A percentile compares a stretch with the other conserved stretches of the same genome.
phyloP scores from a whole-genome alignment of 2,797 vertebrate species.

The Carapus acus region DNA sequence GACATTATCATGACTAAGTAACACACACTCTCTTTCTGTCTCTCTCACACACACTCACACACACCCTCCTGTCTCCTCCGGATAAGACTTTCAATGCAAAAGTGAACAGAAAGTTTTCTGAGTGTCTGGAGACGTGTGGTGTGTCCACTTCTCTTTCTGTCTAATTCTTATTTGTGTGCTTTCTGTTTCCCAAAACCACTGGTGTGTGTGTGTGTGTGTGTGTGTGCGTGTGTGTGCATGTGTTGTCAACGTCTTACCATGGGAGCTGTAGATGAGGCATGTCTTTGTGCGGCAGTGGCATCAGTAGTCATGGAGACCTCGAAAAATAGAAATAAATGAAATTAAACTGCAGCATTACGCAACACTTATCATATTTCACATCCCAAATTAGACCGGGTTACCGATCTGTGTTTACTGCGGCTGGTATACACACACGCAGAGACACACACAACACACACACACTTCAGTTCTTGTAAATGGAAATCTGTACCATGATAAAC shows the following conservation, averaged over 20 bases:
- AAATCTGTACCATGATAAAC: background rate
- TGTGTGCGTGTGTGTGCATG: no score
- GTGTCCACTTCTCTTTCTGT: no score
- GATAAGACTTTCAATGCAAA: background rate
- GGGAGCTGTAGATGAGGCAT: background rate
- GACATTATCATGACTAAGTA: no score
- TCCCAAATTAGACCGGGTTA: slow-evolving; percentile 26
- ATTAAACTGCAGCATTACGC: slow-evolving; percentile 26
- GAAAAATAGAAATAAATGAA: slow-evolving; percentile 32
- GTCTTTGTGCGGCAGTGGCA: slow-evolving; percentile 13
- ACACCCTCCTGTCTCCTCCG: no score
- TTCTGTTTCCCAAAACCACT: no score
- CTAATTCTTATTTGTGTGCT: no score
- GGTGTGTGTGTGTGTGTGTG: no score
- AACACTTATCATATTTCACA: slow-evolving; percentile 37
- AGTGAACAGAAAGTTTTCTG: background rate
- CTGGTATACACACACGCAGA: slow-evolving; percentile 1
- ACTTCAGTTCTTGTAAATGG: background rate
- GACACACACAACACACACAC: background rate
- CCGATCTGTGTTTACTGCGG: slow-evolving; percentile 11
- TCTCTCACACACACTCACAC: no score
- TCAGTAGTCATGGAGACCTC: slow-evolving; percentile 10
- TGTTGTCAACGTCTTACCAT: no score
- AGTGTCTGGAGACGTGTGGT: no score
- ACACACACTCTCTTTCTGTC: no score